Conservation (phyloP, 2,797 vertebrate species). For the Lerista edwardsae region DNA sequence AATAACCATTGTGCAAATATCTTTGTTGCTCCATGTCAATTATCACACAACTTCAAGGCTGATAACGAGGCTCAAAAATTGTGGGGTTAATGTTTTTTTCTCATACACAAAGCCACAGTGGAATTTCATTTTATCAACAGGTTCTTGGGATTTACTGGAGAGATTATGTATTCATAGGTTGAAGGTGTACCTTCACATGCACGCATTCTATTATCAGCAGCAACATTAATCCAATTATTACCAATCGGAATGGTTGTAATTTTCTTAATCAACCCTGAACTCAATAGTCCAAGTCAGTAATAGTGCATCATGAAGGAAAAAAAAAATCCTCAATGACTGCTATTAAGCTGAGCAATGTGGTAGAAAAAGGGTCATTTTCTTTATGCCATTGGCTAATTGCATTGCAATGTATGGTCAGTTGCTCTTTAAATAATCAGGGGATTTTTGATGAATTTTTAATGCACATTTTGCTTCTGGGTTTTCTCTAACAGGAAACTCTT, state of each 20-base stretch:
- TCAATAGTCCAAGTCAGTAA: slow-evolving; percentile 5
- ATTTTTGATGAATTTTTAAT: slow-evolving; percentile 23
- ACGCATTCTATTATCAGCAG: slow-evolving; percentile 10
- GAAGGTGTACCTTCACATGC: background rate
- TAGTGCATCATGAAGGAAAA: background rate
- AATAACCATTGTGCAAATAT: background rate
- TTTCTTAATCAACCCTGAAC: slow-evolving; percentile 31
- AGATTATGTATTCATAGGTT: background rate
- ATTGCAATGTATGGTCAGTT: slow-evolving; percentile 5
- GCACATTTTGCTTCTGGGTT: background rate
- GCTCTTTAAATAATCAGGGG: background rate
- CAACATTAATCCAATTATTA: slow-evolving; percentile 10
- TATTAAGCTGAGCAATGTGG: slow-evolving; percentile 29
- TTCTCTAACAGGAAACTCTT: slow-evolving; percentile 17
- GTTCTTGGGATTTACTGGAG: background rate
- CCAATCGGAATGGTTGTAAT: slow-evolving; percentile 20
- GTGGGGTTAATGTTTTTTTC: background rate
- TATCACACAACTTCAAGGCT: rapidly evolving
- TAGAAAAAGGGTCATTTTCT: slow-evolving; percentile 16
- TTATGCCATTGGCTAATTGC: slow-evolving; percentile 10
- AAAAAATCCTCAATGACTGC: slow-evolving; percentile 28
- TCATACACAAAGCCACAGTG: background rate
- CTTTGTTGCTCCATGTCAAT: background rate
- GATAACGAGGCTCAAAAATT: background rate
- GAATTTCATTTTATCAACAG: background rate